These are phyloP conservation scores for Staurois parvus DNA, from an alignment of 2,797 vertebrate species.

Conservation along the genomic window DNA sequence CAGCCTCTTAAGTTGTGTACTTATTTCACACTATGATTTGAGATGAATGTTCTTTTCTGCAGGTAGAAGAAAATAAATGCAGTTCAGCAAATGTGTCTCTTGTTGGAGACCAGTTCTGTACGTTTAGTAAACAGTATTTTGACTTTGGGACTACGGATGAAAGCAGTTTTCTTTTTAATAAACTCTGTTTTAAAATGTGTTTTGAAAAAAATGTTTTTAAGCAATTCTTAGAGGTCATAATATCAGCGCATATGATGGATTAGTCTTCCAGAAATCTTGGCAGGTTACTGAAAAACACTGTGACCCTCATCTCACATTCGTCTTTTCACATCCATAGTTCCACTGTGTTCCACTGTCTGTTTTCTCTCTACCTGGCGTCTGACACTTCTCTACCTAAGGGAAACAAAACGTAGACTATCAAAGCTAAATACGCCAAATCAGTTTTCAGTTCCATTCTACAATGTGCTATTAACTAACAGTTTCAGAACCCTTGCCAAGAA, in stretches of 20 bases:
- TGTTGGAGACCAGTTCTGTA: neutral
- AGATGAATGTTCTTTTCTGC: neutral
- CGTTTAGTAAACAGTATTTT: slow-evolving; percentile 8
- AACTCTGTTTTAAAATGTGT: slow-evolving; percentile 33
- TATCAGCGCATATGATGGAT: slow-evolving; percentile 39
- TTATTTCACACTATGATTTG: neutral
- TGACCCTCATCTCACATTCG: slow-evolving; percentile 25
- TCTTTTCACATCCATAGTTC: slow-evolving; percentile 30
- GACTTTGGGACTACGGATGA: slow-evolving; percentile 15
- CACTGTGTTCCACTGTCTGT: neutral
- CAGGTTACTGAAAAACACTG: slow-evolving; percentile 34
- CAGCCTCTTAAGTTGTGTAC: too few species aligned
- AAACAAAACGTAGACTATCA: neutral
- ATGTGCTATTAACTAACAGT: neutral
- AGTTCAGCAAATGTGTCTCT: too few species aligned
- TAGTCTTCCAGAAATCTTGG: slow-evolving; percentile 28
- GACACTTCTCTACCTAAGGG: neutral
- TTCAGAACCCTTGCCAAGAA: neutral
- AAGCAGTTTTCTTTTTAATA: neutral
- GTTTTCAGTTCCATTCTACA: neutral
- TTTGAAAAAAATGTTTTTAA: slow-evolving; percentile 33
- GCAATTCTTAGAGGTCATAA: slow-evolving; percentile 35
- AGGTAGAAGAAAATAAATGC: neutral
- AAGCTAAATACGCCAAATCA: neutral
- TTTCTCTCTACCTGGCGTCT: slow-evolving; percentile 8